These are phyloP conservation scores for Trachemys scripta DNA, from an alignment of 2,113 vertebrate species.

Conservation along the genomic window DNA sequence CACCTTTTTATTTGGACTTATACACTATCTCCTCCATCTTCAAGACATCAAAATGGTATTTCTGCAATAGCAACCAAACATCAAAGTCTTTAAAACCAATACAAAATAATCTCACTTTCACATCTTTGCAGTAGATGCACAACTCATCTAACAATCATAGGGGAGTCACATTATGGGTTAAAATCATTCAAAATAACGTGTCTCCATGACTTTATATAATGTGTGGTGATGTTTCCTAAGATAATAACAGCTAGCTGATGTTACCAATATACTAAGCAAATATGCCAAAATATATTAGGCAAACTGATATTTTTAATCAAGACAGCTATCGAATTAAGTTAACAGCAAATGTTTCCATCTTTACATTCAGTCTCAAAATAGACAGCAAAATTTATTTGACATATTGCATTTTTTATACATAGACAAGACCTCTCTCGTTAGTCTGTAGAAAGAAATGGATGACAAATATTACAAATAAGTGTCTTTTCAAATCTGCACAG, in stretches of 20 bases:
- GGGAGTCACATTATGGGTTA: background rate
- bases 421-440: conserved; percentile 13
- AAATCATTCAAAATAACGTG: conserved; percentile 24
- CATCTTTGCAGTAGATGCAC: background rate
- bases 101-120: background rate
- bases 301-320: conserved; percentile 36
- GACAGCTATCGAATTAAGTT: conserved; percentile 25
- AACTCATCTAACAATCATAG: background rate
- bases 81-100: background rate
- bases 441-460: background rate
- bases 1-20: background rate
- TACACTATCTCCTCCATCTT: background rate
- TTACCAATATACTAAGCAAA: conserved; percentile 10
- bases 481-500: background rate
- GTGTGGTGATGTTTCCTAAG: background rate
- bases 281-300: conserved; percentile 16
- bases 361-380: background rate
- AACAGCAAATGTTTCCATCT: conserved; percentile 34
- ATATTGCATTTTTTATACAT: accelerated
- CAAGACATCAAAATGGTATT: background rate
- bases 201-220: conserved; percentile 51
- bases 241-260: conserved; percentile 22
- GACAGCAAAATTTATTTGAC: conserved; percentile 45
- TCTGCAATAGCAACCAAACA: background rate
- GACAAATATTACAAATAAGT: background rate